A percentile compares a stretch with the other conserved stretches of the same genome.
Conservation (phyloP, 2,113 vertebrate genomes). For the Verasper variegatus region DNA sequence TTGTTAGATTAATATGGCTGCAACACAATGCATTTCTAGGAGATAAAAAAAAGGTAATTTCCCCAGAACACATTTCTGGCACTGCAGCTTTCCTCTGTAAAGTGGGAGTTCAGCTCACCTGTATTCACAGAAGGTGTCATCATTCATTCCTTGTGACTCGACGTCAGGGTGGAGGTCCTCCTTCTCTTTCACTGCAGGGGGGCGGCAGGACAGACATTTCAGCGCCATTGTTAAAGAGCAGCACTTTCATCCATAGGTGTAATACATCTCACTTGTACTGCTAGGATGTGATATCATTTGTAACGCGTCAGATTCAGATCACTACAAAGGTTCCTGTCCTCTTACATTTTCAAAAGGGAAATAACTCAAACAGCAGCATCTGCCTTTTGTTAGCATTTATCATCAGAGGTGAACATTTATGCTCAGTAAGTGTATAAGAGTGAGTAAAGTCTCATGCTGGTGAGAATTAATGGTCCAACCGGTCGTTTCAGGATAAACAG, state of each 20-base stretch:
- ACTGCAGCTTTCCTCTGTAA: conserved; percentile 12
- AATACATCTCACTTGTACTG: neutral
- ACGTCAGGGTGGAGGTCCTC: conserved; percentile 89
- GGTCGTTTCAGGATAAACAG: neutral
- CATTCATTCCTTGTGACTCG: conserved; percentile 87
- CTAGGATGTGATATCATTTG: neutral
- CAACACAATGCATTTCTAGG: conserved; percentile 27
- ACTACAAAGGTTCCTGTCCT: neutral
- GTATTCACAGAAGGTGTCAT: conserved; percentile 93
- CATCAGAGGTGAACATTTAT: neutral
- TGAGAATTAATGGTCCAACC: neutral
- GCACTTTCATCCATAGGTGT: conserved; percentile 22
- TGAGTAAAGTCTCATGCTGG: neutral
- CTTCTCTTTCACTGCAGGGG: conserved; percentile 91
- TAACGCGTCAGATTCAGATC: neutral
- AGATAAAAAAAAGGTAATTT: conserved; percentile 31
- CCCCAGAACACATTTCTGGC: conserved; percentile 21
- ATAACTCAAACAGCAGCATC: conserved; percentile 16
- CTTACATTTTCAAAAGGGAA: conserved; percentile 8
- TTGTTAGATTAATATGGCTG: conserved; percentile 27
- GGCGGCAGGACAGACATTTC: conserved; percentile 21
- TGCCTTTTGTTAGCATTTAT: neutral
- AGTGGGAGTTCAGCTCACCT: conserved; percentile 83
- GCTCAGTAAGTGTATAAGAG: neutral
- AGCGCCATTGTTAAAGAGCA: conserved; percentile 21